Percentiles rank a stretch among this genome's conserved stretches.
Evolutionary conservation across 2,888 invertebrate genomes (phyloP).

Genomic region (Neria commutata): DNA sequence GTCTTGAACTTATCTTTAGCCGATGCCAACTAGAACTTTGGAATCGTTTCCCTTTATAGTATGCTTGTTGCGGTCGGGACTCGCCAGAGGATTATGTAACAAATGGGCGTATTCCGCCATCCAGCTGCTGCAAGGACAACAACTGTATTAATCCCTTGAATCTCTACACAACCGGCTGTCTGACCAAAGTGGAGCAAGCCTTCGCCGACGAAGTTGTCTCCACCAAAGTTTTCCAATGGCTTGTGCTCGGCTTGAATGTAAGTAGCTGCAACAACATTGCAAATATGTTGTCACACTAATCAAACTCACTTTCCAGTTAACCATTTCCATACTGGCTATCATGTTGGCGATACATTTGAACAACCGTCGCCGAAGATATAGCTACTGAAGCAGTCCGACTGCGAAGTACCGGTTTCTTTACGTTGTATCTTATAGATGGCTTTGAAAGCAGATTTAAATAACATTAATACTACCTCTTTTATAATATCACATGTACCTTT

Average conservation of each 20-base stretch:
- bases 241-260: slow-evolving; percentile 48
- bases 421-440: background rate
- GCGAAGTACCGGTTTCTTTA: background rate
- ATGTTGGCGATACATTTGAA: slow-evolving; percentile 50
- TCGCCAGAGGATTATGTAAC: slow-evolving; percentile 47
- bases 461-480: slow-evolving; percentile 18
- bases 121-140: slow-evolving; percentile 49
- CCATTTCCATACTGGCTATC: slow-evolving; percentile 43
- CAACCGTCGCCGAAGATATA: slow-evolving; percentile 50
- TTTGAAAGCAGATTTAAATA: background rate
- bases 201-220: slow-evolving; percentile 45
- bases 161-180: slow-evolving; percentile 45
- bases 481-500: slow-evolving; percentile 31
- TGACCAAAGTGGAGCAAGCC: slow-evolving; percentile 42
- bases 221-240: slow-evolving; percentile 44
- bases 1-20: slow-evolving; percentile 3
- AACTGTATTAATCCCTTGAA: slow-evolving; percentile 51
- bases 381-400: slow-evolving; percentile 39
- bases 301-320: slow-evolving; percentile 32
- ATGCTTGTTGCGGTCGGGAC: slow-evolving; percentile 53
- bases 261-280: slow-evolving; percentile 21
- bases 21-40: too few relatives aligned
- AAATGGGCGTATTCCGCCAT: slow-evolving; percentile 38
- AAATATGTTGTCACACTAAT: background rate
- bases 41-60: slow-evolving; percentile 36